Conservation (phyloP, 2,888 invertebrate genomes). For the Monochamus alternatus region DNA sequence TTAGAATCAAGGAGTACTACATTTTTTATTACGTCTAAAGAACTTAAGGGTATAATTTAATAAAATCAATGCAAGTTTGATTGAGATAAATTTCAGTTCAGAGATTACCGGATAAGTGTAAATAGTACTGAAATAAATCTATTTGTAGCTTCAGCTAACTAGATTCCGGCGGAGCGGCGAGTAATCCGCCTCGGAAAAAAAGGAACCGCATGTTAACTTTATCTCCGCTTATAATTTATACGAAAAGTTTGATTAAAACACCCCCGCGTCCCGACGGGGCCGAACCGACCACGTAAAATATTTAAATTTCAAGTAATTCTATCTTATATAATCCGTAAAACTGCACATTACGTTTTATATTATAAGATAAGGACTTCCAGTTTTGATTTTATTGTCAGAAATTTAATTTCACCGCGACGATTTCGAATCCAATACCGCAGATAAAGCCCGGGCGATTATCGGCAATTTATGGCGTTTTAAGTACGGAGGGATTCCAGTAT, state of each 20-base stretch:
- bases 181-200: background rate
- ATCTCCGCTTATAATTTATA: conserved; percentile 16
- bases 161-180: too few relatives aligned
- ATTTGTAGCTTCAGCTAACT: too few relatives aligned
- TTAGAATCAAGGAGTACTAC: too few relatives aligned
- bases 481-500: background rate
- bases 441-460: background rate
- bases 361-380: conserved; percentile 18
- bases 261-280: background rate
- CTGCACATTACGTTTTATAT: conserved; percentile 34
- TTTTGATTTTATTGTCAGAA: conserved; percentile 29
- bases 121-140: too few relatives aligned
- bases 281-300: conserved; percentile 23
- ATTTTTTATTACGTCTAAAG: too few relatives aligned
- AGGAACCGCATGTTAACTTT: background rate
- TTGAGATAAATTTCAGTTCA: too few relatives aligned
- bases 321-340: conserved; percentile 31
- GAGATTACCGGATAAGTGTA: too few relatives aligned
- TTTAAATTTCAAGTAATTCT: conserved; percentile 30
- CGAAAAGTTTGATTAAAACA: conserved; percentile 27
- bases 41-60: too few relatives aligned
- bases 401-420: conserved; percentile 17
- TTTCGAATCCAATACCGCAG: conserved; percentile 10
- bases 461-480: background rate
- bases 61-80: too few relatives aligned